phyloP scores from a whole-genome alignment of 1,140 invertebrate species.

The Drosophila simulans region DNA sequence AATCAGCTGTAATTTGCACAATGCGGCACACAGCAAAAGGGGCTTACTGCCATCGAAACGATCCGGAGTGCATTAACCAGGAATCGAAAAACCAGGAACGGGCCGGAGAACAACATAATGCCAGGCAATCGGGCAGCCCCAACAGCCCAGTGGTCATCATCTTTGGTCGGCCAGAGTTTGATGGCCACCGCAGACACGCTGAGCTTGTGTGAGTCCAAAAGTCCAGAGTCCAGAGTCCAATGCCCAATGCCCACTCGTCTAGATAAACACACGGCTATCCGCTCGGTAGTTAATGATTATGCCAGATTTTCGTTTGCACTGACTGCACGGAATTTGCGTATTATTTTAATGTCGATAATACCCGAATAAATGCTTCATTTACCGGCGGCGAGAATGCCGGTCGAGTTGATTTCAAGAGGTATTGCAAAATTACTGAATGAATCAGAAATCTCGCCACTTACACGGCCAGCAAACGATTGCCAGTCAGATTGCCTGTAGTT shows the following conservation, averaged over 20 bases:
- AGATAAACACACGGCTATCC: slow-evolving; percentile 33
- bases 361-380: slow-evolving; percentile 12
- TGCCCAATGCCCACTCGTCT: slow-evolving; percentile 6
- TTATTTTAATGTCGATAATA: slow-evolving; percentile 36
- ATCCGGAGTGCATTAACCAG: slow-evolving; percentile 21
- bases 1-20: slow-evolving; percentile 73
- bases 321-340: slow-evolving; percentile 5
- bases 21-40: slow-evolving; percentile 51
- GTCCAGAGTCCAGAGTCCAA: not conserved
- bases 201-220: not conserved
- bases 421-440: slow-evolving; percentile 19
- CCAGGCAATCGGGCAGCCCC: not conserved
- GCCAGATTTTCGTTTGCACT: slow-evolving; percentile 34
- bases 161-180: slow-evolving; percentile 33
- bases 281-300: slow-evolving; percentile 46
- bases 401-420: slow-evolving; percentile 7
- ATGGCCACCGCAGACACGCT: slow-evolving; percentile 19
- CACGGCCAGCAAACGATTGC: slow-evolving; percentile 21
- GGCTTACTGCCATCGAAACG: slow-evolving; percentile 49
- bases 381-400: not conserved
- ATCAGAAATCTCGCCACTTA: slow-evolving; percentile 31
- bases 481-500: slow-evolving; percentile 7
- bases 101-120: not conserved
- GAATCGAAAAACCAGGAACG: slow-evolving; percentile 8
- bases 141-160: slow-evolving; percentile 23